These are phyloP conservation scores for Epicampocera succincta DNA, from an alignment of 2,888 invertebrate genomes.

Conservation along the genomic window DNA sequence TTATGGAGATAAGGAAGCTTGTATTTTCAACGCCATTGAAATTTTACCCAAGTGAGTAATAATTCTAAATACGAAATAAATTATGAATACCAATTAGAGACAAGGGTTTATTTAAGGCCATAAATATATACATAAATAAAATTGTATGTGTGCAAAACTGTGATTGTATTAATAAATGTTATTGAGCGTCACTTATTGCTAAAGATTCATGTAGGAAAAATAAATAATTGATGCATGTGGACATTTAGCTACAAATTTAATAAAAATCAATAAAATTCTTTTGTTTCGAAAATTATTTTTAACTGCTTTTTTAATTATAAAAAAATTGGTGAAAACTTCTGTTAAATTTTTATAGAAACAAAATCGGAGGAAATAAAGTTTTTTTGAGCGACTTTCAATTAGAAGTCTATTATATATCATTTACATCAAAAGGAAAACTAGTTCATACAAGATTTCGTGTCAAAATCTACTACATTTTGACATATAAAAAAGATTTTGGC, in stretches of 20 bases:
- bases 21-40: not conserved
- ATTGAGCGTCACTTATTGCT: not conserved
- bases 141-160: not conserved
- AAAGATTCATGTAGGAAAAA: not conserved
- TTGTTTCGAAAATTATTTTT: not conserved
- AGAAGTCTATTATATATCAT: too few relatives aligned
- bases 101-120: slow-evolving; percentile 31
- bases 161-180: not conserved
- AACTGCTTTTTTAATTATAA: too few relatives aligned
- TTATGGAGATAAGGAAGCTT: not conserved
- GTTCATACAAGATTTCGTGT: too few relatives aligned
- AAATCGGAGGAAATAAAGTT: too few relatives aligned
- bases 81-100: not conserved
- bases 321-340: too few relatives aligned
- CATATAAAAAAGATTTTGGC: too few relatives aligned
- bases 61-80: slow-evolving; percentile 4
- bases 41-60: slow-evolving; percentile 3
- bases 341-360: too few relatives aligned
- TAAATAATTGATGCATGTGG: slow-evolving; percentile 36
- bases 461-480: too few relatives aligned
- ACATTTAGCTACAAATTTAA: not conserved
- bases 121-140: not conserved
- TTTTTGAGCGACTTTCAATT: too few relatives aligned
- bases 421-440: too few relatives aligned
- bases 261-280: not conserved